These are phyloP conservation scores for Nezara viridula DNA, from an alignment of 2,888 invertebrate genomes.

Conservation along the genomic window DNA sequence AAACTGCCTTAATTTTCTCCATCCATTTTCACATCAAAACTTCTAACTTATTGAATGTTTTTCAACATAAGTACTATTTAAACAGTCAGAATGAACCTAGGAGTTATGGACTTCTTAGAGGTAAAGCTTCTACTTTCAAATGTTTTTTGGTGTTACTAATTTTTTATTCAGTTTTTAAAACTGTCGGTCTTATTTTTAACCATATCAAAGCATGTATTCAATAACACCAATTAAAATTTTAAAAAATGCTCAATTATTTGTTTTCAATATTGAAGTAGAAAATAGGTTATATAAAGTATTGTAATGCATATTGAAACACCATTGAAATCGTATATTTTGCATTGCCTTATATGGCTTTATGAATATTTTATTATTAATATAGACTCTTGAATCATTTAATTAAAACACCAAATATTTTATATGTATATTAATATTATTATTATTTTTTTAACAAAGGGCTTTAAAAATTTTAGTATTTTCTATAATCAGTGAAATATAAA, in stretches of 20 bases:
- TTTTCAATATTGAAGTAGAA: conserved; percentile 18
- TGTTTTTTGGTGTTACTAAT: neutral
- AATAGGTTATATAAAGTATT: neutral
- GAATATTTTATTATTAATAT: conserved; percentile 20
- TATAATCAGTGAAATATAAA: neutral
- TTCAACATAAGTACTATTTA: neutral
- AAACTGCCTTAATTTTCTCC: neutral
- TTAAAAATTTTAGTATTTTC: neutral
- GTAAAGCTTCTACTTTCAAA: neutral
- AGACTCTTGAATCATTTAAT: neutral
- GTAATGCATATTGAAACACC: neutral
- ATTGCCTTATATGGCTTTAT: conserved; percentile 6
- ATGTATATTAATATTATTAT: neutral
- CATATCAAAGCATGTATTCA: neutral
- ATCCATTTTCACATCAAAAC: neutral
- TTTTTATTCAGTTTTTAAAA: neutral
- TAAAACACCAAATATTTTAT: neutral
- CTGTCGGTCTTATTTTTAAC: neutral
- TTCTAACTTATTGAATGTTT: neutral
- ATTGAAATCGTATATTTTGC: neutral
- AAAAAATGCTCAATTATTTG: conserved; percentile 37
- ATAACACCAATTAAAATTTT: conserved; percentile 45
- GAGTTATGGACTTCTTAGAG: neutral
- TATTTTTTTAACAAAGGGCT: neutral
- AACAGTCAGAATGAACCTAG: neutral